Conservation (phyloP, 2,113 vertebrate genomes). For the Leptosomus discolor region DNA sequence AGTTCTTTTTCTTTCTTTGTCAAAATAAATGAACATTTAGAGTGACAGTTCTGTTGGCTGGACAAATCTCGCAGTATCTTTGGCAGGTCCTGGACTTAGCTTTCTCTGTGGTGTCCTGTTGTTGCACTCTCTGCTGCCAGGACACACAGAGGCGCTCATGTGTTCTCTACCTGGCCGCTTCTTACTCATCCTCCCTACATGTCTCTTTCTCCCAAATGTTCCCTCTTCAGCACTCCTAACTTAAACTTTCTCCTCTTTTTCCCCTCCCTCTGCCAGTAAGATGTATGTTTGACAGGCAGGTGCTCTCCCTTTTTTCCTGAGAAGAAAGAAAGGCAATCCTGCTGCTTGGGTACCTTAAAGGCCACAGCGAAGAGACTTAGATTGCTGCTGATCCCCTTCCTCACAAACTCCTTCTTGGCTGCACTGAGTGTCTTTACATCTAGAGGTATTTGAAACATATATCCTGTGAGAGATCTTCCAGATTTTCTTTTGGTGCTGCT, state of each 20-base stretch:
- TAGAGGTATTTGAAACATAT: neutral
- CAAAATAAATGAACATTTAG: neutral
- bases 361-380: neutral
- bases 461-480: neutral
- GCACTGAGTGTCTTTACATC: neutral
- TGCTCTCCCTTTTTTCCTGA: neutral
- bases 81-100: slow-evolving; percentile 4
- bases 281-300: neutral
- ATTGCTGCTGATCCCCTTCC: neutral
- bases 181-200: neutral
- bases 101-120: neutral
- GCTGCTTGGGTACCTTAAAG: neutral
- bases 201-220: neutral
- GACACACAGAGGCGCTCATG: neutral
- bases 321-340: neutral
- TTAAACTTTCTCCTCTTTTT: neutral
- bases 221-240: neutral
- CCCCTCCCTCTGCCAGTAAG: neutral
- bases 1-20: neutral
- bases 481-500: neutral
- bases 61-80: neutral
- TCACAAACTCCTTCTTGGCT: neutral
- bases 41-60: neutral
- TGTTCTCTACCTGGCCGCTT: neutral
- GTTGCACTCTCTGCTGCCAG: neutral